Conservation (phyloP, 1,140 invertebrate genomes). For the Penaeus indicus region DNA sequence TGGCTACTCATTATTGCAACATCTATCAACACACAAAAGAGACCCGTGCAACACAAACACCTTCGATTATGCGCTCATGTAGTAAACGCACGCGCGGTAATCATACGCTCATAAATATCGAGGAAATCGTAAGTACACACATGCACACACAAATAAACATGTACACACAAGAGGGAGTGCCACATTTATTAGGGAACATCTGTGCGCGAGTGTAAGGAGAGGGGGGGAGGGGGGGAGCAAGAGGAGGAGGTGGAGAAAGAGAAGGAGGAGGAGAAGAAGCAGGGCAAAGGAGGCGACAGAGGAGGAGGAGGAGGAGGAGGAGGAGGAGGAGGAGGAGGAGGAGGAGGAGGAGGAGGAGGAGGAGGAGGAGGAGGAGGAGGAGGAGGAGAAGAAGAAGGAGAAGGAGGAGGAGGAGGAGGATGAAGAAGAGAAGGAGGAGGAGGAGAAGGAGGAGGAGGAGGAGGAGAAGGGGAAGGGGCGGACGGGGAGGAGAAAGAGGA, state of each 20-base stretch:
- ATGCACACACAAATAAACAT: not conserved
- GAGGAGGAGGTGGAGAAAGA: not conserved
- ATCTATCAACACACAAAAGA: no score
- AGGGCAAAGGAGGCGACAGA: not conserved
- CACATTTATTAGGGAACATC: not conserved
- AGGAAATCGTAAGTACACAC: not conserved
- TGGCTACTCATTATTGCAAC: no score
- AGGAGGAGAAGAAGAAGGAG: no score
- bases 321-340: no score
- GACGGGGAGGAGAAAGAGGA: no score
- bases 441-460: no score
- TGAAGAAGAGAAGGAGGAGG: no score
- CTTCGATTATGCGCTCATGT: not conserved
- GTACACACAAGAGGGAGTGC: not conserved
- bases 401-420: no score
- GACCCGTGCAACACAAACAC: not conserved
- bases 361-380: no score
- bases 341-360: no score
- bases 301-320: no score
- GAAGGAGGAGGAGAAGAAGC: not conserved
- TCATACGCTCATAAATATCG: not conserved
- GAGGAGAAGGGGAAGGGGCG: no score
- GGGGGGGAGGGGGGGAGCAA: not conserved
- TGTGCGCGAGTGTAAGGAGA: not conserved
- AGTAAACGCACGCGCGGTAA: not conserved